Evolutionary conservation across 2,113 vertebrate species (phyloP).

Genomic region (Maccullochella peelii): DNA sequence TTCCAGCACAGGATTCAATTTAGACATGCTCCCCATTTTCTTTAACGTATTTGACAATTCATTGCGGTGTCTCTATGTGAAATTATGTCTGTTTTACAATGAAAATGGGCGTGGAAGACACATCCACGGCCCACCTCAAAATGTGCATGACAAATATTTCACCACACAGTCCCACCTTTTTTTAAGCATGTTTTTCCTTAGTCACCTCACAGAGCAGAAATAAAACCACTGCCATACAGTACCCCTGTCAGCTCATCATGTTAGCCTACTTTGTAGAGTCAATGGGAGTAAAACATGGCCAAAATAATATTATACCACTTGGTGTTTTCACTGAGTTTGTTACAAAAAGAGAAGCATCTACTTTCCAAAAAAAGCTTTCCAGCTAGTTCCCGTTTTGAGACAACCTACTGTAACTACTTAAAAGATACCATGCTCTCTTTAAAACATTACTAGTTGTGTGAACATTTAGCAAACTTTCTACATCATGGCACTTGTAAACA

Average conservation of each 20-base stretch:
- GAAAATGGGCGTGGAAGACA: background rate
- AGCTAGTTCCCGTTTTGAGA: background rate
- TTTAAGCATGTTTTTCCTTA: background rate
- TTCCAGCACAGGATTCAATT: background rate
- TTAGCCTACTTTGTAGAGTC: background rate
- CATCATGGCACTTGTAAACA: background rate
- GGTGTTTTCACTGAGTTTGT: background rate
- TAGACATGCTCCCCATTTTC: background rate
- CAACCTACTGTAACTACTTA: background rate
- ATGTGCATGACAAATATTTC: background rate
- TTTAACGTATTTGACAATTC: accelerated
- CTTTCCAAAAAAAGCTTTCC: too few relatives aligned
- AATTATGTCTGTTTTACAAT: too few relatives aligned
- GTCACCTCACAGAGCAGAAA: background rate
- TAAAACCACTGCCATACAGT: background rate
- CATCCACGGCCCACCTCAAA: background rate
- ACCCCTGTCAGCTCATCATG: background rate
- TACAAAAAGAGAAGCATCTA: background rate
- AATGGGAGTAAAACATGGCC: background rate
- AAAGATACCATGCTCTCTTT: background rate
- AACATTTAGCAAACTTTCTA: background rate
- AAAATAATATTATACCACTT: background rate
- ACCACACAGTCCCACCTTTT: background rate
- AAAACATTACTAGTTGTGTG: background rate
- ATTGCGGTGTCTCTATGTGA: background rate